phyloP scores from a whole-genome alignment of 2,797 vertebrate genomes.

The Chromis chromis region DNA sequence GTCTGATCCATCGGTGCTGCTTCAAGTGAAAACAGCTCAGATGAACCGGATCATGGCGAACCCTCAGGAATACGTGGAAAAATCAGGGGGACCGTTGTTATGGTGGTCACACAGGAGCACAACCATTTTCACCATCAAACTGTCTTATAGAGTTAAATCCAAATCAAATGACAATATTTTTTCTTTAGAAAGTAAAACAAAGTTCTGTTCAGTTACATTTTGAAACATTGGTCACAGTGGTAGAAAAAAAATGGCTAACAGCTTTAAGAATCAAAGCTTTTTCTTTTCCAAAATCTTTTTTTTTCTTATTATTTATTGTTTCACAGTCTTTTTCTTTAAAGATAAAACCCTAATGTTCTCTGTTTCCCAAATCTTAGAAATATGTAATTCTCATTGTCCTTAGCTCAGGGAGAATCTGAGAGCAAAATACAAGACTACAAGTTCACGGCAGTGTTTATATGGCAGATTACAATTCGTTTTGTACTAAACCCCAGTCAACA shows the following conservation, averaged over 20 bases:
- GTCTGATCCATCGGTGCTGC: slow-evolving; percentile 13
- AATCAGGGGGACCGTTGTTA: neutral
- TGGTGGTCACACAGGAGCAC: slow-evolving; percentile 5
- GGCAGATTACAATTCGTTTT: slow-evolving; percentile 38
- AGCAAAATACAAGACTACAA: slow-evolving; percentile 14
- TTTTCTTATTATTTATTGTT: slow-evolving; percentile 8
- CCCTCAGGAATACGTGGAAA: slow-evolving; percentile 18
- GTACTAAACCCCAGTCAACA: slow-evolving; percentile 24
- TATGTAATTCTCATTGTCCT: slow-evolving; percentile 1
- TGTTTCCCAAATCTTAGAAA: slow-evolving; percentile 23
- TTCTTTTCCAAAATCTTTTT: slow-evolving; percentile 22
- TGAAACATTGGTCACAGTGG: slow-evolving; percentile 36
- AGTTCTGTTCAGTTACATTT: slow-evolving; percentile 53
- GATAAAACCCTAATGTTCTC: slow-evolving; percentile 18
- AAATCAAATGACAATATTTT: slow-evolving; percentile 34
- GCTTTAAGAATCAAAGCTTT: slow-evolving; percentile 48
- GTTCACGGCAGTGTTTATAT: slow-evolving; percentile 55
- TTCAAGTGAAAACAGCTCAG: slow-evolving; percentile 26
- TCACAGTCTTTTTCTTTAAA: slow-evolving; percentile 26
- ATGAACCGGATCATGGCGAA: neutral
- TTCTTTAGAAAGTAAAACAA: slow-evolving; percentile 40
- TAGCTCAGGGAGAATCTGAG: slow-evolving; percentile 31
- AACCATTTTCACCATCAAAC: slow-evolving; percentile 38
- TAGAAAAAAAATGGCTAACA: slow-evolving; percentile 45
- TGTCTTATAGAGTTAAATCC: slow-evolving; percentile 48